Evolutionary conservation across 2,888 invertebrate species (phyloP).

Genomic region (Ophion costatus): DNA sequence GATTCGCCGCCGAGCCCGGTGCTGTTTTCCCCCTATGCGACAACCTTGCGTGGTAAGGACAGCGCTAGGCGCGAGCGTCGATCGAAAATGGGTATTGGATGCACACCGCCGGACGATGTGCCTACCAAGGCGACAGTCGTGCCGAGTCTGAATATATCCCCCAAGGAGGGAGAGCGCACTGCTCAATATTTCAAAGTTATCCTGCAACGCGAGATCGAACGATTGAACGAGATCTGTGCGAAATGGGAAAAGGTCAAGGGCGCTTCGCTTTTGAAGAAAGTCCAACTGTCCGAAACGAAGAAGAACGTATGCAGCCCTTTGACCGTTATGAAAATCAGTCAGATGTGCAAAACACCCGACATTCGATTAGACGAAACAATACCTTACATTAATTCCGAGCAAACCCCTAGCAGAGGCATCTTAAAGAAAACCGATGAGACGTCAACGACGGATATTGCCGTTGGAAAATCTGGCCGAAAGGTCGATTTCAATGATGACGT

Average conservation of each 20-base stretch:
- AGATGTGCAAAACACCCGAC: slow-evolving; percentile 76
- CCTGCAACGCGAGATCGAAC: slow-evolving; percentile 85
- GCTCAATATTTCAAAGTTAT: slow-evolving; percentile 83
- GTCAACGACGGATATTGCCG: slow-evolving; percentile 8
- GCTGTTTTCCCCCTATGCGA: slow-evolving; percentile 85
- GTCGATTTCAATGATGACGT: slow-evolving; percentile 78
- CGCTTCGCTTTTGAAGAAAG: slow-evolving; percentile 64
- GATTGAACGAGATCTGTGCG: slow-evolving; percentile 85
- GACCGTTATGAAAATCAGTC: slow-evolving; percentile 75
- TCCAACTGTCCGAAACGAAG: slow-evolving; percentile 66
- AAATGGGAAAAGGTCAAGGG: slow-evolving; percentile 85
- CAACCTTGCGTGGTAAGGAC: slow-evolving; percentile 86
- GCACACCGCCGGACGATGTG: no score
- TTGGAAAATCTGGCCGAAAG: slow-evolving; percentile 72
- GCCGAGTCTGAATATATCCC: slow-evolving; percentile 75
- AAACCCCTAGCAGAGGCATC: no score
- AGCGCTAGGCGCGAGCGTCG: slow-evolving; percentile 85
- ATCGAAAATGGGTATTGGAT: slow-evolving; percentile 68
- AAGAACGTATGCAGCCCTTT: slow-evolving; percentile 69
- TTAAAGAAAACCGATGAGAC: slow-evolving; percentile 72
- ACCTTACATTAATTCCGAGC: slow-evolving; percentile 77
- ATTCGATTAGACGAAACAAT: slow-evolving; percentile 73
- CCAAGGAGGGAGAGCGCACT: slow-evolving; percentile 78
- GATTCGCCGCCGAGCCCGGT: slow-evolving; percentile 67
- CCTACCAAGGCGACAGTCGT: slow-evolving; percentile 78